Percentiles rank a stretch among this genome's conserved stretches.
These are phyloP conservation scores for Latrodectus geometricus DNA, from an alignment of 1,140 invertebrate species.

Conservation along the genomic window DNA sequence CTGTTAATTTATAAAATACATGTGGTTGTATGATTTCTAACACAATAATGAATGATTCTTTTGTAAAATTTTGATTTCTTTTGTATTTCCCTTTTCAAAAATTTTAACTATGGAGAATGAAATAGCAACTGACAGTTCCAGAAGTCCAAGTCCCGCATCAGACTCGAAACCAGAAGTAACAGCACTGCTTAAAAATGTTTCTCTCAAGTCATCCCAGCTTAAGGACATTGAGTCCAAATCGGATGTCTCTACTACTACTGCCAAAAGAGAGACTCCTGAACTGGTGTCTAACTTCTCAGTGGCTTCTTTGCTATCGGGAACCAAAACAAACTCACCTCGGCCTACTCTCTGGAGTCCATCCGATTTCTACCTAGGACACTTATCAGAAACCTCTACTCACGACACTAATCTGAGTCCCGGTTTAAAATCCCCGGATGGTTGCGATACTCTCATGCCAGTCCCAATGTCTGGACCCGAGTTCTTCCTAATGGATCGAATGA, in stretches of 20 bases:
- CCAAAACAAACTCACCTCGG: slow-evolving; percentile 31
- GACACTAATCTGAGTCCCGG: slow-evolving; percentile 9
- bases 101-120: slow-evolving; percentile 14
- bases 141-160: slow-evolving; percentile 7
- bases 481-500: slow-evolving; percentile 44
- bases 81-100: too few species aligned
- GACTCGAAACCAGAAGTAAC: slow-evolving; percentile 14
- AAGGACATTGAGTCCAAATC: slow-evolving; percentile 21
- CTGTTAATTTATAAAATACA: too few species aligned
- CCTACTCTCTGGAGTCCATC: slow-evolving; percentile 39
- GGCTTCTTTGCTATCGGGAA: slow-evolving; percentile 45
- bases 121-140: slow-evolving; percentile 2
- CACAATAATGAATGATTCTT: too few species aligned
- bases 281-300: slow-evolving; percentile 52
- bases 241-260: neutral
- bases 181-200: slow-evolving; percentile 7
- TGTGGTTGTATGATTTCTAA: too few species aligned
- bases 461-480: slow-evolving; percentile 15
- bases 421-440: slow-evolving; percentile 17
- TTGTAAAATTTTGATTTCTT: too few species aligned
- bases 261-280: slow-evolving; percentile 42
- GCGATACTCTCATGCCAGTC: slow-evolving; percentile 6
- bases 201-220: slow-evolving; percentile 2
- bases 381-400: neutral
- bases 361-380: slow-evolving; percentile 13